Base-by-base conservation (phyloP, 35 echinoderm and acorn worm species). In the Strongylocentrotus purpuratus region DNA sequence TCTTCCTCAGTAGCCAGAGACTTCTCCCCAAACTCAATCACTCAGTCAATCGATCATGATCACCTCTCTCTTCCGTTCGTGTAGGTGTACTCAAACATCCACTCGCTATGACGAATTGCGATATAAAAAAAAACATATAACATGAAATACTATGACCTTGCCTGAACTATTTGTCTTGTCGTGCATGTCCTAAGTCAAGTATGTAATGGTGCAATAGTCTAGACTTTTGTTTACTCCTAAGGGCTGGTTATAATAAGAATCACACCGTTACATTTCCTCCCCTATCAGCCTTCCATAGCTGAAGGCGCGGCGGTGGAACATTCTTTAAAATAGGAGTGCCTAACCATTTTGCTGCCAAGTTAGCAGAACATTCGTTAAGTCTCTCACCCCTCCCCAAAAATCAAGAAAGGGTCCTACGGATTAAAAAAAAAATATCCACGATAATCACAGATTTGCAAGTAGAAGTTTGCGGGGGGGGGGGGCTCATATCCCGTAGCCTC, bases 21-120 rank as follows among this genome's bases (percentile, higher is more conserved):
- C 7, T 46, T 89, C 33, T 46, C 33, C 17, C 17, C 17, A 11
- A 10, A 33, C 6, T 28, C 31, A 78, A 89, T 89, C 87, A 89
- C 87, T 89, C 87, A 89, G 87, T 89, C 25, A 41, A 89, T 89
- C 87, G 87, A 89, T 89, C 87, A 41, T 18, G 45, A 89, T 89
- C 87, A 46, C 33, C 32, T 17, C 0, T 25, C 33, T 89, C 87
- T 89, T 89, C 87, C 87, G 87, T 45, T 89, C 87, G 31, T 89
- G 87, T 45, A 89, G 87, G 87, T 45, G 87, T 89, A 89, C 7
- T 46, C 45, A 89, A 89, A 89, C 87, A 33, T 89, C 87, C 87
- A 89, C 20, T 89, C 4, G 18, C 87, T 89, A 89, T 89, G 87
- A 89, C 87, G 87, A 89, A 89, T 8, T 89, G 32, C 33, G 14